Conservation (phyloP, 2,888 invertebrate species). For the Sphecodes monilicornis region DNA sequence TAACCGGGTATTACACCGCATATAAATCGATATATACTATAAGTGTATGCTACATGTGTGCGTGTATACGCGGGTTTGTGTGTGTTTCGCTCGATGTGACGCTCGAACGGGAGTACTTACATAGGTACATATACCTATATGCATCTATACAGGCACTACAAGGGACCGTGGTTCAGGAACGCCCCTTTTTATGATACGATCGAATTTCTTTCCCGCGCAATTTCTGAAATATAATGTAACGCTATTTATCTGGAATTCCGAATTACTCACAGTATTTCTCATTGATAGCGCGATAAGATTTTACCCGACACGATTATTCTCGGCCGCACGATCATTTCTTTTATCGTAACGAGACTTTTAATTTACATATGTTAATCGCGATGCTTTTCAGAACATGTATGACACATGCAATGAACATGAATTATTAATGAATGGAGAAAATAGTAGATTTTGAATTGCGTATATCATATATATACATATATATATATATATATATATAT, state of each 20-base stretch:
- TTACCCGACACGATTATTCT: neutral
- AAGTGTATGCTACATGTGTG: constrained; percentile 15
- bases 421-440: neutral
- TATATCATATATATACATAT: neutral
- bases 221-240: constrained; percentile 48
- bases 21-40: constrained; percentile 75
- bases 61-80: neutral
- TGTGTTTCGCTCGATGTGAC: neutral
- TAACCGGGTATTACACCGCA: constrained; percentile 59
- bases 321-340: neutral
- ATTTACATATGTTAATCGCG: neutral
- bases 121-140: no score
- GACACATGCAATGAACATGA: neutral
- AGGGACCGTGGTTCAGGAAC: constrained; percentile 64
- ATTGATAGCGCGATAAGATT: constrained; percentile 3
- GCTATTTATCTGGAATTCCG: constrained; percentile 11
- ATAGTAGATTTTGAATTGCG: neutral
- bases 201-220: constrained; percentile 76
- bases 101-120: constrained; percentile 10
- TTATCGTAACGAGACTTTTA: neutral
- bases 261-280: neutral
- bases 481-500: neutral
- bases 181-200: constrained; percentile 72
- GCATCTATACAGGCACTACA: constrained; percentile 27
- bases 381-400: constrained; percentile 6